Percentiles rank a stretch among this genome's conserved stretches.
Conservation (phyloP, 2,888 invertebrate species). For the Polyommatus iphigenia region DNA sequence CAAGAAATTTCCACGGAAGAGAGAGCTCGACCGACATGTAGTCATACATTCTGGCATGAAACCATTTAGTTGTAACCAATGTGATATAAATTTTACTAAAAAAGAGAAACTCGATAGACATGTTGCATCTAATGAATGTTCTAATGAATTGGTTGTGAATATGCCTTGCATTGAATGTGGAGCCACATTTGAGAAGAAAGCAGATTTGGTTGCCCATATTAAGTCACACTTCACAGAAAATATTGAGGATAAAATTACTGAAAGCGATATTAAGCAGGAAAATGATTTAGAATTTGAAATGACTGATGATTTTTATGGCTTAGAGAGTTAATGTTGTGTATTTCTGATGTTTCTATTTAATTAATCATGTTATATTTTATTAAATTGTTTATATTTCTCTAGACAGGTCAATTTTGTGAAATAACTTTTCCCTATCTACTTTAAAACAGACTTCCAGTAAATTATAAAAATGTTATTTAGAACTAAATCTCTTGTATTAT, state of each 20-base stretch:
- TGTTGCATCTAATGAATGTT: constrained; percentile 82
- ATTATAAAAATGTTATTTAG: background rate
- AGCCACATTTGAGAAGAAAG: constrained; percentile 80
- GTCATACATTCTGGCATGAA: constrained; percentile 84
- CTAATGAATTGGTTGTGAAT: constrained; percentile 65
- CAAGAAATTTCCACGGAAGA: constrained; percentile 84
- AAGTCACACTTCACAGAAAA: constrained; percentile 79
- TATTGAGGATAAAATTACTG: constrained; percentile 65
- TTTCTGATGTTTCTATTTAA: constrained; percentile 33
- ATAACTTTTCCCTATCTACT: background rate
- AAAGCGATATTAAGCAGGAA: constrained; percentile 66
- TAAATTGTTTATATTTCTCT: constrained; percentile 20
- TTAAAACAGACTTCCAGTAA: constrained; percentile 6
- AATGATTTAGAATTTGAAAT: constrained; percentile 60
- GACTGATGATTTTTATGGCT: constrained; percentile 68
- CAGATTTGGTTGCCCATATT: constrained; percentile 80
- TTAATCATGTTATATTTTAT: constrained; percentile 29
- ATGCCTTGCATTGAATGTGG: constrained; percentile 83
- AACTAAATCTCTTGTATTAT: background rate
- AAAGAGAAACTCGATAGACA: constrained; percentile 86
- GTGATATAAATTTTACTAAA: constrained; percentile 84
- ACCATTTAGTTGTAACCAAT: constrained; percentile 84
- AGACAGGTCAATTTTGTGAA: constrained; percentile 16
- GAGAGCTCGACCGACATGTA: constrained; percentile 85
- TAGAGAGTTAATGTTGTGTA: constrained; percentile 61